Evolutionary conservation across 2,113 vertebrate genomes (phyloP).

Genomic region (Vireo altiloquus): DNA sequence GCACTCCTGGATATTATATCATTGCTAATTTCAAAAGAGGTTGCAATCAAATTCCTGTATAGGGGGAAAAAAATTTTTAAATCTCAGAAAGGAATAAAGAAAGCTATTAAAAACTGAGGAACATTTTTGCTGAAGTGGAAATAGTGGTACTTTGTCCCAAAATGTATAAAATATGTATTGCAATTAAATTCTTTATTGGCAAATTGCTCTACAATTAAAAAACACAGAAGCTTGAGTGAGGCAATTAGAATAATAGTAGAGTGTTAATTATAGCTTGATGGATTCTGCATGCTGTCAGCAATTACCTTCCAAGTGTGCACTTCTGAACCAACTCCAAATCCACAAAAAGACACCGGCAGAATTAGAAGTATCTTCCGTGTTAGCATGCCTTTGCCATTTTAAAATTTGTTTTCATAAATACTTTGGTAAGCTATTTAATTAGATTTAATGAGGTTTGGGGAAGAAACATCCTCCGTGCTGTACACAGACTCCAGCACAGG

Average conservation of each 20-base stretch:
- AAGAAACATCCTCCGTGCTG: constrained; percentile 42
- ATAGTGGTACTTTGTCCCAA: constrained; percentile 67
- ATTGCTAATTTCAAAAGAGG: constrained; percentile 56
- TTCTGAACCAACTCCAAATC: constrained; percentile 76
- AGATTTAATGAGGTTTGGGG: constrained; percentile 68
- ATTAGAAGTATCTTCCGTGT: constrained; percentile 64
- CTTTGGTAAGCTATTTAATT: constrained; percentile 73
- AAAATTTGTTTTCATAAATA: constrained; percentile 66
- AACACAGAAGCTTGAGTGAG: constrained; percentile 74
- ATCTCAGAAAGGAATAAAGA: constrained; percentile 33
- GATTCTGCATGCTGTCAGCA: constrained; percentile 73
- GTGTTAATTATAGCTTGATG: constrained; percentile 79
- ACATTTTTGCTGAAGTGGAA: constrained; percentile 47
- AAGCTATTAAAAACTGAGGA: constrained; percentile 36
- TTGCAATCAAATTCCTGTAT: constrained; percentile 53
- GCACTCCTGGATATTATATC: constrained; percentile 40
- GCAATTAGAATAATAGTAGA: constrained; percentile 80
- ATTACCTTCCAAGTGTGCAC: constrained; percentile 72
- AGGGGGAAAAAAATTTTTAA: neutral
- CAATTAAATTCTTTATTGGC: constrained; percentile 75
- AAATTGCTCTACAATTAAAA: constrained; percentile 80
- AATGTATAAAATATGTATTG: constrained; percentile 72
- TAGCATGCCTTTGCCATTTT: constrained; percentile 51
- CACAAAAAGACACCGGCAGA: constrained; percentile 71
- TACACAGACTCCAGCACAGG: constrained; percentile 4